Conservation (phyloP, 2,797 vertebrate genomes). For the Echeneis naucrates region DNA sequence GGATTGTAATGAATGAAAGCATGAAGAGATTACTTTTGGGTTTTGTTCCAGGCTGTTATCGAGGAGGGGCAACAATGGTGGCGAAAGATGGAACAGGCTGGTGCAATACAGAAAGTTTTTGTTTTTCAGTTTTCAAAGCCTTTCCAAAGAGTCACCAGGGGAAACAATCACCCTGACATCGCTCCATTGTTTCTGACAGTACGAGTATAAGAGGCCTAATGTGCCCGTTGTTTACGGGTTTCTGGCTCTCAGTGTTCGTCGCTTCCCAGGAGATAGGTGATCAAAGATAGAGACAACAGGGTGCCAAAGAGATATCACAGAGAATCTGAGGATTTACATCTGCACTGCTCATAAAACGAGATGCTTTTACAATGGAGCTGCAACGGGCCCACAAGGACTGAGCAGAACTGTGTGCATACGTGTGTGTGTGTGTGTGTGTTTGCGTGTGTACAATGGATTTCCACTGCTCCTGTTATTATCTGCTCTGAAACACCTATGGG, state of each 20-base stretch:
- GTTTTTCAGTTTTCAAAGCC: conserved; percentile 71
- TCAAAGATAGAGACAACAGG: conserved; percentile 77
- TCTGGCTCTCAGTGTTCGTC: conserved; percentile 62
- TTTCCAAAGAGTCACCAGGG: conserved; percentile 51
- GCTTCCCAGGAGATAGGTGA: conserved; percentile 81
- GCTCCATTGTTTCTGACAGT: conserved; percentile 74
- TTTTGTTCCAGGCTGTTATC: conserved; percentile 73
- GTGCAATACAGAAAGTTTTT: conserved; percentile 71
- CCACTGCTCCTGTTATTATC: conserved; percentile 69
- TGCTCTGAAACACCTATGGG: conserved; percentile 70
- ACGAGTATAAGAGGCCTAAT: conserved; percentile 72
- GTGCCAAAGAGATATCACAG: conserved; percentile 73
- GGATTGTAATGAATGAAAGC: conserved; percentile 72
- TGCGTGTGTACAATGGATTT: conserved; percentile 62
- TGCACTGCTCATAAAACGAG: conserved; percentile 74
- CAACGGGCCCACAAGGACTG: conserved; percentile 46
- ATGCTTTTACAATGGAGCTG: conserved; percentile 65
- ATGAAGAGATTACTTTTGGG: conserved; percentile 68
- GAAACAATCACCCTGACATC: conserved; percentile 69
- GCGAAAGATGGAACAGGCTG: conserved; percentile 61
- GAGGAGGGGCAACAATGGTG: conserved; percentile 71
- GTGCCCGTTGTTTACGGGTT: conserved; percentile 72
- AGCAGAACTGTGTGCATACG: conserved; percentile 35
- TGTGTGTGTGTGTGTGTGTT: conserved; percentile 27
- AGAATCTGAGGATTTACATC: conserved; percentile 81